These are phyloP conservation scores for Drosophila simulans DNA, from an alignment of 1,140 invertebrate species.

Conservation along the genomic window DNA sequence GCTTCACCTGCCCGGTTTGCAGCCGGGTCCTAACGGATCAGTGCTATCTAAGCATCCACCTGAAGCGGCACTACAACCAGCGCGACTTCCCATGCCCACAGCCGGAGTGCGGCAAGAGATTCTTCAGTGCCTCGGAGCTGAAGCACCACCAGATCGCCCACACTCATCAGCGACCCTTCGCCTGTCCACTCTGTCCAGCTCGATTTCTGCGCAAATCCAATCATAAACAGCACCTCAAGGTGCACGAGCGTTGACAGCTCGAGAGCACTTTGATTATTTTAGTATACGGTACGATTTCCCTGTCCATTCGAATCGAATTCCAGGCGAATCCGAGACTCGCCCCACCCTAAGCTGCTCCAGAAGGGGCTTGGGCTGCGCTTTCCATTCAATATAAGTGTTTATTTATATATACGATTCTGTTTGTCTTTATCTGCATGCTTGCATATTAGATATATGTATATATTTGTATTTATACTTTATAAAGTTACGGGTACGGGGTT, in stretches of 20 bases:
- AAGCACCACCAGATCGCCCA: conserved; percentile 89
- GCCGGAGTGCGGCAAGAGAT: conserved; percentile 58
- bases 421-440: conserved; percentile 59
- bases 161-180: conserved; percentile 91
- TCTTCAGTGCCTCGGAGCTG: conserved; percentile 72
- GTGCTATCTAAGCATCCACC: conserved; percentile 69
- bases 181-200: conserved; percentile 89
- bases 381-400: conserved; percentile 45
- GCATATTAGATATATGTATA: conserved; percentile 60
- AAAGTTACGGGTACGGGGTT: conserved; percentile 34
- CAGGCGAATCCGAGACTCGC: neutral
- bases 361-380: neutral
- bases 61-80: conserved; percentile 73
- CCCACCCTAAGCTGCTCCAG: neutral
- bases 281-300: neutral
- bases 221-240: conserved; percentile 92
- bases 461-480: conserved; percentile 53
- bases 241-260: conserved; percentile 89
- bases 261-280: neutral
- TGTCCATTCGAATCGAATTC: neutral
- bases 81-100: conserved; percentile 57
- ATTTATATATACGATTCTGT: conserved; percentile 60
- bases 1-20: conserved; percentile 69
- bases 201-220: conserved; percentile 94
- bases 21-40: conserved; percentile 62